Base-by-base conservation (phyloP, 2,888 invertebrate species). In the Rambutsinella grinnellia region DNA sequence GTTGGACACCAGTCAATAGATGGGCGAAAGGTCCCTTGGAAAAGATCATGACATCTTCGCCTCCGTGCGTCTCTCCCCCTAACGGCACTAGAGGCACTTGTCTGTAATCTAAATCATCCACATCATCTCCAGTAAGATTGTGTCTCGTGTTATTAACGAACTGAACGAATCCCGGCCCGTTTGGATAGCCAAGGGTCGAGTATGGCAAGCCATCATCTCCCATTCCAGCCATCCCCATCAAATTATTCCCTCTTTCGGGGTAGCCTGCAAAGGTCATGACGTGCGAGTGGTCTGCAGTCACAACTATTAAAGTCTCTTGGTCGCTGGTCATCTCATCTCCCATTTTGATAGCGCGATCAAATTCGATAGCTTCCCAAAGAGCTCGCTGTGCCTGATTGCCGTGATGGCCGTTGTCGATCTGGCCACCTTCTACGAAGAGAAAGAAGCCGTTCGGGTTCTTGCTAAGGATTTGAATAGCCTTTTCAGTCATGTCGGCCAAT, bases 11-110 rank as follows among this genome's bases (percentile, higher is more conserved):
- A 0, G 91, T 90, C 85, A 95, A 93, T 0, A 95, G 88, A 85
- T 95, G 94, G 0, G 93, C 87, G 92, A 93, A 92, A 0, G 93
- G 94, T 23, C 93, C 94, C 86, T 88, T 89, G 23, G 96, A 95
- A 87, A 94, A 95, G 65, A 96, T 90, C 1, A 91, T 88, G 0
- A 96, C 96, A 86, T 97, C 96, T 13, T 93, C 93, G 0, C 95
- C 95, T 0, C 93, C 93, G 82, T 95, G 95, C 46, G 90, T 89
- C 84, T 92, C 93, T 85, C 57, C 23, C 1, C 65, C 49, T 6
- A 46, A 23, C 2, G 67, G 75, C n/a, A 71, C 53, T 6, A 54
- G 36, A 17, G 67, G 70, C 13, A 66, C 54, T 19, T 63, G 71
- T 26, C 28, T 19, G 27, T 78, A 78, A 2, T 65, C 44, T 2